A percentile compares a stretch with the other conserved stretches of the same genome.
Evolutionary conservation across 2,888 invertebrate genomes (phyloP).

Genomic region (Aelia acuminata): DNA sequence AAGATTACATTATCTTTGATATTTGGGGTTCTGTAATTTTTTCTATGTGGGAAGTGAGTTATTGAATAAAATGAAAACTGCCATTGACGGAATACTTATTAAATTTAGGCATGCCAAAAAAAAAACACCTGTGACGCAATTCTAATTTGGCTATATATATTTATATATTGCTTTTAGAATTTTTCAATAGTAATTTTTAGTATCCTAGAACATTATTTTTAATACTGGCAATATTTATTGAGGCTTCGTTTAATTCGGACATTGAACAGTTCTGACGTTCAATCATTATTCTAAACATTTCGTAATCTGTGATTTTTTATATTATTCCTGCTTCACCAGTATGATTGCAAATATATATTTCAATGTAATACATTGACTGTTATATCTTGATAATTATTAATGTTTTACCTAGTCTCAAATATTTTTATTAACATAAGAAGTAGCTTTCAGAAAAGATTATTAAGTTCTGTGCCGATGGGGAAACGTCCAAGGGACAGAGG

Average conservation of each 20-base stretch:
- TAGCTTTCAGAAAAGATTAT: no score
- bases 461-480: no score
- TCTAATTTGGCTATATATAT: neutral
- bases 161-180: neutral
- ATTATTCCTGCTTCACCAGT: no score
- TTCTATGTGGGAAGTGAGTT: constrained; percentile 51
- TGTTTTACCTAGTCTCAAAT: no score
- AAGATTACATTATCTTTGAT: constrained; percentile 55
- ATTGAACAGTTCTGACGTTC: neutral
- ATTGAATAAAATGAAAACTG: constrained; percentile 47
- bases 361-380: no score
- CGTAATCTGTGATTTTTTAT: no score
- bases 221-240: neutral
- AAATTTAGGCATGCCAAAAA: constrained; percentile 48
- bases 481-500: no score
- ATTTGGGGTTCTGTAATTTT: constrained; percentile 47
- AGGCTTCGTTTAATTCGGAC: neutral
- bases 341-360: no score
- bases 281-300: no score
- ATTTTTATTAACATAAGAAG: no score
- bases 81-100: neutral
- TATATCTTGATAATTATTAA: no score
- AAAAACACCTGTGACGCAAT: constrained; percentile 31
- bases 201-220: no score
- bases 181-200: neutral